These are phyloP conservation scores for Sphaerodactylus townsendi DNA, from an alignment of 2,113 vertebrate genomes.

Conservation along the genomic window DNA sequence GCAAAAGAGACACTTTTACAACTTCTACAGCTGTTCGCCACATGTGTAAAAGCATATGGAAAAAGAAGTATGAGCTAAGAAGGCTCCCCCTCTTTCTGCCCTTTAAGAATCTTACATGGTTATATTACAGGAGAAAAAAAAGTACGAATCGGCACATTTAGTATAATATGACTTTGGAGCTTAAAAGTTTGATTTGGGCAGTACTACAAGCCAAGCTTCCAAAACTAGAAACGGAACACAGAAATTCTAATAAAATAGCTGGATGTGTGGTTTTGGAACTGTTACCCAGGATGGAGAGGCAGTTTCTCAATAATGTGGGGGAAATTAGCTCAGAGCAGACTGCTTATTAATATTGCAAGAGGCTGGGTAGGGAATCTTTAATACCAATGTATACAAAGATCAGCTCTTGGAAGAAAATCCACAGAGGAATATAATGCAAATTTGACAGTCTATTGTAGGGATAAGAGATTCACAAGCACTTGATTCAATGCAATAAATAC, in stretches of 20 bases:
- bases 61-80: conserved; percentile 62
- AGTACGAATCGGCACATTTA: conserved; percentile 10
- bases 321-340: too few species aligned
- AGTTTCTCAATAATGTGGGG: too few species aligned
- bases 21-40: conserved; percentile 71
- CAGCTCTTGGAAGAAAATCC: too few species aligned
- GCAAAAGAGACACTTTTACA: conserved; percentile 56
- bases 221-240: conserved; percentile 26
- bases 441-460: too few species aligned
- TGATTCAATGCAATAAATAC: too few species aligned
- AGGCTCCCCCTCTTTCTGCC: conserved; percentile 37
- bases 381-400: too few species aligned
- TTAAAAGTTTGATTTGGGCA: conserved; percentile 45
- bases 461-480: too few species aligned
- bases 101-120: conserved; percentile 53
- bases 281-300: too few species aligned
- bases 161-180: conserved; percentile 35
- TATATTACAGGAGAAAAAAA: conserved; percentile 42
- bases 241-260: conserved; percentile 18
- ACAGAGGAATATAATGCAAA: too few species aligned
- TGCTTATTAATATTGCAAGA: too few species aligned
- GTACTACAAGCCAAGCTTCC: conserved; percentile 11
- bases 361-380: too few species aligned
- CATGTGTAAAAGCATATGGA: conserved; percentile 62
- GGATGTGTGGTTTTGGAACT: conserved; percentile 7